Evolutionary conservation across 2,113 vertebrate genomes (phyloP).

Genomic region (Chloropsis hardwickii): DNA sequence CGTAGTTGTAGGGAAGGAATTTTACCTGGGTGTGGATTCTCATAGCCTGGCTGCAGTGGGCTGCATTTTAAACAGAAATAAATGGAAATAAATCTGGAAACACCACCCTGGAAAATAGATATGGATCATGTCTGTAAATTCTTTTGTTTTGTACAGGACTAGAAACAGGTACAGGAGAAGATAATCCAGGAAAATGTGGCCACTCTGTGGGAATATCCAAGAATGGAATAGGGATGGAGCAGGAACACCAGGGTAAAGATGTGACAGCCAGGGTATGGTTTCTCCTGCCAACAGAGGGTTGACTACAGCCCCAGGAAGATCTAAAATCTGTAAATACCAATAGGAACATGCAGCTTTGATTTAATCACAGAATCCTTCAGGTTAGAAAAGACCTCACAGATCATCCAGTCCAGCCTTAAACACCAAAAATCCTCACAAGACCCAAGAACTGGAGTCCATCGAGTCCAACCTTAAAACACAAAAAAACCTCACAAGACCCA

Average conservation of each 20-base stretch:
- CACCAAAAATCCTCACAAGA: background rate
- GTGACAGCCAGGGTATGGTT: too few relatives aligned
- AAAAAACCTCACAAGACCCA: background rate
- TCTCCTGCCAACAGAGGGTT: too few relatives aligned
- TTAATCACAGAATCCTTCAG: background rate
- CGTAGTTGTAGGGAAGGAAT: background rate
- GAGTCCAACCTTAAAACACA: background rate
- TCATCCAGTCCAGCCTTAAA: background rate
- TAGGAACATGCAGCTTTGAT: background rate
- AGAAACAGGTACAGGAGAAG: background rate
- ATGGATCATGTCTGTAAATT: background rate
- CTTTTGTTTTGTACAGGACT: background rate
- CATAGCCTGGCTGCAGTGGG: too few relatives aligned
- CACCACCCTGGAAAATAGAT: fast-evolving
- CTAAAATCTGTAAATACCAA: background rate
- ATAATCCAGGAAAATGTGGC: fast-evolving
- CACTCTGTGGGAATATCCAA: fast-evolving
- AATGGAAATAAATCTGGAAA: background rate
- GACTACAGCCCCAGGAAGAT: background rate
- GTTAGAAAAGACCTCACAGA: background rate
- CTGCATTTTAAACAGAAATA: background rate
- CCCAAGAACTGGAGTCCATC: background rate
- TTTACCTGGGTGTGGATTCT: background rate
- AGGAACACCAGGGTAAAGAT: too few relatives aligned
- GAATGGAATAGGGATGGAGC: fast-evolving